Evolutionary conservation across 2,797 vertebrate genomes (phyloP).

Genomic region (Cirrhinus molitorella): DNA sequence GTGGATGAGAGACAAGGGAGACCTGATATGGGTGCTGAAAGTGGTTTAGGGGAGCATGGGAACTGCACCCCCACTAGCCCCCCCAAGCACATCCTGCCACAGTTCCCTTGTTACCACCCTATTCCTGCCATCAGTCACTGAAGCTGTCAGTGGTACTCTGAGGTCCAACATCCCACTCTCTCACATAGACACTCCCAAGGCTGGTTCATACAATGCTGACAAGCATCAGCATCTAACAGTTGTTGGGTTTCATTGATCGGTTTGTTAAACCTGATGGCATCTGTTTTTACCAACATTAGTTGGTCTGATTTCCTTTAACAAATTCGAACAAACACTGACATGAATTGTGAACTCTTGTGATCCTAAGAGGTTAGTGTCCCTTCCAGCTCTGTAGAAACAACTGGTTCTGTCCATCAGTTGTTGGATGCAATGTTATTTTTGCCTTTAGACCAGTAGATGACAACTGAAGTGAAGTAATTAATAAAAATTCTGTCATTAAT

Average conservation of each 20-base stretch:
- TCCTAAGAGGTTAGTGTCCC: background rate
- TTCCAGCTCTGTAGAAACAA: background rate
- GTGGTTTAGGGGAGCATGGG: conserved; percentile 81
- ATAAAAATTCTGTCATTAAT: too few species aligned
- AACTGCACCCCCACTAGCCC: conserved; percentile 70
- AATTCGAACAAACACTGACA: background rate
- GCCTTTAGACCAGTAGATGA: background rate
- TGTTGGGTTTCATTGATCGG: background rate
- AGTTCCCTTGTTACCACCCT: conserved; percentile 57
- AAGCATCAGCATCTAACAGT: background rate
- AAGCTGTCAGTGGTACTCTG: conserved; percentile 62
- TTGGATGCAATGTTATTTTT: background rate
- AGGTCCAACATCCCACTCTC: conserved; percentile 51
- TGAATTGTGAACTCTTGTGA: background rate
- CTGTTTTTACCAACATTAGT: background rate
- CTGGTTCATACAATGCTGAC: background rate
- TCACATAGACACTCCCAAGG: conserved; percentile 40
- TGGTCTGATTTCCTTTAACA: background rate
- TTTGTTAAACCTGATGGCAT: background rate
- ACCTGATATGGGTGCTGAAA: conserved; percentile 72
- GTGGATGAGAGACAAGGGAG: conserved; percentile 66
- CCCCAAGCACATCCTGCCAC: conserved; percentile 56
- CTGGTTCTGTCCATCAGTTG: too few species aligned
- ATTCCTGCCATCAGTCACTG: conserved; percentile 66
- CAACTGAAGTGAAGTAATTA: background rate